Conservation (phyloP, 2,888 invertebrate species). For the Halocaridina rubra region DNA sequence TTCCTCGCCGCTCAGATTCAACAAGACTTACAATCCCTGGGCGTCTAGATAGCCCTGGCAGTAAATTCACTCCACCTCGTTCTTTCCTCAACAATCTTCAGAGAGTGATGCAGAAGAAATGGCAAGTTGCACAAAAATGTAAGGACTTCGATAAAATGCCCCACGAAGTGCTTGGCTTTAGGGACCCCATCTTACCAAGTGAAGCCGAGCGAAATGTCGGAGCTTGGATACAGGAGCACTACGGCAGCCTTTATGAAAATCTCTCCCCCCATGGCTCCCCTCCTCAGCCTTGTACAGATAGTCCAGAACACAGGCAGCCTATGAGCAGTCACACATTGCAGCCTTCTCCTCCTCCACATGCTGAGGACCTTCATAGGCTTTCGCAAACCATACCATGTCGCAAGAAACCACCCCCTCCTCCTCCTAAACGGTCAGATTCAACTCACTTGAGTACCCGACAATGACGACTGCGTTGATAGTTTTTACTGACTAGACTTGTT, state of each 20-base stretch:
- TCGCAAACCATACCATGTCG: slow-evolving; percentile 45
- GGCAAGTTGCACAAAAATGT: slow-evolving; percentile 93
- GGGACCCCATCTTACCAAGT: slow-evolving; percentile 68
- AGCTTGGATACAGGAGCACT: slow-evolving; percentile 91
- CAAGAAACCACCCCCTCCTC: slow-evolving; percentile 72
- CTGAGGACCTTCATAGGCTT: slow-evolving; percentile 18
- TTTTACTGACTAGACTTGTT: slow-evolving; percentile 32
- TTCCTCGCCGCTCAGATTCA: slow-evolving; percentile 76
- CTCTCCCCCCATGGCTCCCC: slow-evolving; percentile 72
- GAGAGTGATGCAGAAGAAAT: slow-evolving; percentile 91
- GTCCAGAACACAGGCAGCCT: neutral
- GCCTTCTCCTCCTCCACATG: slow-evolving; percentile 43
- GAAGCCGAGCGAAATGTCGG: slow-evolving; percentile 87
- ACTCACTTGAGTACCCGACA: slow-evolving; percentile 72
- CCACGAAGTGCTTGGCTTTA: slow-evolving; percentile 89
- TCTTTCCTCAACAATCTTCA: slow-evolving; percentile 90
- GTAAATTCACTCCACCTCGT: slow-evolving; percentile 68
- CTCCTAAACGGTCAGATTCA: slow-evolving; percentile 76
- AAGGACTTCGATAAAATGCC: slow-evolving; percentile 90
- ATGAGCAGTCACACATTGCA: slow-evolving; percentile 30
- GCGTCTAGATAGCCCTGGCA: slow-evolving; percentile 67
- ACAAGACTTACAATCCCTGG: slow-evolving; percentile 73
- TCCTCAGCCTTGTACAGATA: slow-evolving; percentile 11
- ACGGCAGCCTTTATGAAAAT: slow-evolving; percentile 83
- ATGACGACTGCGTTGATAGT: slow-evolving; percentile 50